Conservation (phyloP, 1,140 invertebrate species). For the Scylla paramamosain region DNA sequence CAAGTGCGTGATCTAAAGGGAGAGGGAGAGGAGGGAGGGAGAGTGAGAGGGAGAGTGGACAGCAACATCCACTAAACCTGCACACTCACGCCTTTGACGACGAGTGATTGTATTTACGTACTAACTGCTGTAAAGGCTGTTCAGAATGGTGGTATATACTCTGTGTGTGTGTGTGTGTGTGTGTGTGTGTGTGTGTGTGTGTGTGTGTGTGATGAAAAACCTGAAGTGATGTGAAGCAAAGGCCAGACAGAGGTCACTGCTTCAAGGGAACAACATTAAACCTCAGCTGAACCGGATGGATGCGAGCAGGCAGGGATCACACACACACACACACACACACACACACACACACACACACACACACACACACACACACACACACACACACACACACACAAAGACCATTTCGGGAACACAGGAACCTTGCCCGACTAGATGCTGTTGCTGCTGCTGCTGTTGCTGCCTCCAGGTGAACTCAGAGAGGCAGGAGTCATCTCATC, state of each 20-base stretch:
- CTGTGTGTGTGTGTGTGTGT: conserved; percentile 45
- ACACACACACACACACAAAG: neutral
- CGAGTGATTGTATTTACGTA: neutral
- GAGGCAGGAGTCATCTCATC: too few relatives aligned
- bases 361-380: neutral
- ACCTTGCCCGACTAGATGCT: too few relatives aligned
- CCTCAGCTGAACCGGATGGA: too few relatives aligned
- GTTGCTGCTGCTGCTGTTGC: too few relatives aligned
- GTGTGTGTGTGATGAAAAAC: neutral
- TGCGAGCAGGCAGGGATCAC: too few relatives aligned
- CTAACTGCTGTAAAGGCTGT: too few relatives aligned
- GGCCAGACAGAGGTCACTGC: too few relatives aligned
- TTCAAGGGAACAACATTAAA: too few relatives aligned
- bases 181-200: conserved; percentile 55
- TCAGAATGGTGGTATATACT: neutral
- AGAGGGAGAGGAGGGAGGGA: neutral
- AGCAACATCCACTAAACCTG: neutral
- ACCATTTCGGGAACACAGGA: neutral
- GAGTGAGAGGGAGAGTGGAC: neutral
- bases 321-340: neutral
- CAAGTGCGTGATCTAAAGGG: neutral
- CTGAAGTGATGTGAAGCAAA: too few relatives aligned
- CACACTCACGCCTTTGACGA: neutral
- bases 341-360: neutral
- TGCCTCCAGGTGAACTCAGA: too few relatives aligned